These are phyloP conservation scores for Pica pica DNA, from an alignment of 2,113 vertebrate genomes.

Conservation along the genomic window DNA sequence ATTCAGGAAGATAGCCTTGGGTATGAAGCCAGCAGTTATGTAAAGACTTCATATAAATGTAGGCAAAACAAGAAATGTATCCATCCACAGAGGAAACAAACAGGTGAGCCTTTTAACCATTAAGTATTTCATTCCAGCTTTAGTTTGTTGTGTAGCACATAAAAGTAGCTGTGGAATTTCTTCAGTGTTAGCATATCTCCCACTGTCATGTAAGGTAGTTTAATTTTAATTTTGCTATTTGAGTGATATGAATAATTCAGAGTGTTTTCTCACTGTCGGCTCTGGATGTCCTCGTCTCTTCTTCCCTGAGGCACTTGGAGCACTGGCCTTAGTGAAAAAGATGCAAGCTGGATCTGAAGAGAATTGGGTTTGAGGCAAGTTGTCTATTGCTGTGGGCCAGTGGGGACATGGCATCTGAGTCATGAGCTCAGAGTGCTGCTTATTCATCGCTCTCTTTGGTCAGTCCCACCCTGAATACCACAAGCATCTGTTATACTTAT, in stretches of 20 bases:
- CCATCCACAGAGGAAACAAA: background rate
- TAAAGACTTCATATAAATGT: background rate
- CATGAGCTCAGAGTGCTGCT: background rate
- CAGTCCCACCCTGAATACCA: background rate
- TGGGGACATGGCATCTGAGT: background rate
- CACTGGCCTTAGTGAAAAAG: background rate
- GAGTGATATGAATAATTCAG: slow-evolving; percentile 54
- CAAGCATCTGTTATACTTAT: background rate
- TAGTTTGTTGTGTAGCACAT: background rate
- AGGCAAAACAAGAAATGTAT: background rate
- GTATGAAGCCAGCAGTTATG: background rate
- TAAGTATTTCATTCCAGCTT: background rate
- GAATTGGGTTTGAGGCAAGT: background rate
- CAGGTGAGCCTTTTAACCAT: background rate
- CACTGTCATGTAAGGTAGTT: slow-evolving; percentile 37
- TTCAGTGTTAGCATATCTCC: background rate
- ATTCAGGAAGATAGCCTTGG: background rate
- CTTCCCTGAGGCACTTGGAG: background rate
- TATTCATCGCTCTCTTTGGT: background rate
- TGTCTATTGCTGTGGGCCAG: background rate
- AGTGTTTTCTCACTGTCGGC: slow-evolving; percentile 27
- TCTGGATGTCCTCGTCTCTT: background rate
- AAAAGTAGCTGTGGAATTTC: background rate
- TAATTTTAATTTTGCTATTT: slow-evolving; percentile 55
- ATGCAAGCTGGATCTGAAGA: background rate